These are phyloP conservation scores for Philereme transversata DNA, from an alignment of 2,888 invertebrate species.

Conservation along the genomic window DNA sequence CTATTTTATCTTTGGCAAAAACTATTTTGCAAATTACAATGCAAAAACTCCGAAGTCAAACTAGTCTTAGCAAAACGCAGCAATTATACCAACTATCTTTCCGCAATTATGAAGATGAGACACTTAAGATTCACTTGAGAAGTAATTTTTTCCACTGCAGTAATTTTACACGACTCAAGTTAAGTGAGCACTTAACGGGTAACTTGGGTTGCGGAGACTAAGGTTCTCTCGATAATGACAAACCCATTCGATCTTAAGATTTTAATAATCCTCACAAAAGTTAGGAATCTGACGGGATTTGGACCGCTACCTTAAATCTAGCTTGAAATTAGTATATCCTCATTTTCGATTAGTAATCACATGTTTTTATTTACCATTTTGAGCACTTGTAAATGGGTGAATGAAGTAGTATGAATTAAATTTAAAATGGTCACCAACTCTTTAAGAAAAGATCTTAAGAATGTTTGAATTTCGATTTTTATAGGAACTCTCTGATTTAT, in stretches of 20 bases:
- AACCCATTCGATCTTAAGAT: conserved; percentile 3
- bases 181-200: conserved; percentile 71
- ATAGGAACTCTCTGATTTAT: too few species aligned
- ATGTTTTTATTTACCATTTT: too few species aligned
- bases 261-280: background rate
- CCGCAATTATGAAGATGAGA: conserved; percentile 34
- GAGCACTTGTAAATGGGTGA: too few species aligned
- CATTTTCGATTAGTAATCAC: too few species aligned
- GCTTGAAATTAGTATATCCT: too few species aligned
- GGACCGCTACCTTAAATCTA: too few species aligned
- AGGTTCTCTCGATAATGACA: conserved; percentile 26
- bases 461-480: too few species aligned
- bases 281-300: too few species aligned
- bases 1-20: too few species aligned
- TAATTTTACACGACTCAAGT: conserved; percentile 67
- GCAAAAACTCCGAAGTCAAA: conserved; percentile 2
- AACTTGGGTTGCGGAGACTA: conserved; percentile 54
- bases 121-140: conserved; percentile 38
- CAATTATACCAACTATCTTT: conserved; percentile 30
- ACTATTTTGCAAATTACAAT: background rate
- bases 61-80: conserved; percentile 19
- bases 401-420: too few species aligned
- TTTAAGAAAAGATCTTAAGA: too few species aligned
- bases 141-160: conserved; percentile 42
- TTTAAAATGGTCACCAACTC: too few species aligned